phyloP scores from a whole-genome alignment of 2,113 vertebrate species.

The Anarhynchus alexandrinus region DNA sequence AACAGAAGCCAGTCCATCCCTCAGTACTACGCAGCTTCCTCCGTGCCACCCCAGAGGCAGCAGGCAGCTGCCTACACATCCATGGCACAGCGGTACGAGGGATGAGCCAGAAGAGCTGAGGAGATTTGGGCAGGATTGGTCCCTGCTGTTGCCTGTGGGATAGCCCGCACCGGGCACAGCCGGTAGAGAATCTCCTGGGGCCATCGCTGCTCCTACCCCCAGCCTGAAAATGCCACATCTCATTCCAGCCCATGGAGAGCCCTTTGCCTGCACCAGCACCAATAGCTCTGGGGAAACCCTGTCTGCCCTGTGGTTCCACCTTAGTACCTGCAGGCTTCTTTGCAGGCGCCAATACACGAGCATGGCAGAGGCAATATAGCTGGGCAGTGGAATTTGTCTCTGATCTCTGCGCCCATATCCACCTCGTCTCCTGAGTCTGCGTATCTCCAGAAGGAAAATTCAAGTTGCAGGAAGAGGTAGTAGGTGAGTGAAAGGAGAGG shows the following conservation, averaged over 20 bases:
- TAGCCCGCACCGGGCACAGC: neutral
- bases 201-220: neutral
- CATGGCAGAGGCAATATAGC: rapidly evolving
- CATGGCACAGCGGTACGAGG: neutral
- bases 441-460: neutral
- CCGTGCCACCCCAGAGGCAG: neutral
- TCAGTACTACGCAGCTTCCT: neutral
- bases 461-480: neutral
- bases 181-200: neutral
- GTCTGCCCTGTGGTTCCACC: neutral
- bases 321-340: neutral
- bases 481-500: neutral
- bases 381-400: neutral
- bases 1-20: neutral
- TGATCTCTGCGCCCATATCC: neutral
- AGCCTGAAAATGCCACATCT: neutral
- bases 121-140: rapidly evolving
- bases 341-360: neutral
- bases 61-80: neutral
- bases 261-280: neutral
- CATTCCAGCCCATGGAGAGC: neutral
- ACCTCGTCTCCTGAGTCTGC: neutral
- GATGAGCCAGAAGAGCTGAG: neutral
- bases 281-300: neutral
- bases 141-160: neutral